Base-by-base conservation (phyloP, 2,888 invertebrate genomes). In the Cremastinae sp. region DNA sequence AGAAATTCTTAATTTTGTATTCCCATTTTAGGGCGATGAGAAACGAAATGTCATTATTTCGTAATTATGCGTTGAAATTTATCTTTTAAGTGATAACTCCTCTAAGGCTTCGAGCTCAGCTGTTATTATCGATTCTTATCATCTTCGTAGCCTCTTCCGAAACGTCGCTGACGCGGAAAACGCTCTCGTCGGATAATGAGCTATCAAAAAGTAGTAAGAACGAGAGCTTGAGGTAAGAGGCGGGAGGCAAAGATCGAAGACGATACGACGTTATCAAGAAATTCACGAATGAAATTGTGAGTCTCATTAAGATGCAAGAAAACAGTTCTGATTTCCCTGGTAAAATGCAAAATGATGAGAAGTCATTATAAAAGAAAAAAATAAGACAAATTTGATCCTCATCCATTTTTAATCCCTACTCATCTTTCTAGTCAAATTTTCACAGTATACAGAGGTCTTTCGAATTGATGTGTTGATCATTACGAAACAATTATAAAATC, bases 101-200 rank as follows among this genome's bases (percentile, higher is more conserved):
- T 16, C 45, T 3, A 59, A 41, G 38, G 22, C 22, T 22, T 59
- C 14, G 20, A 58, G 22, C 20, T n/a, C 43, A 12, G 43, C 14
- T 41, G 43, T 59, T 59, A 20, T 41, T 10, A 51, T 64, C 51
- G 51, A 28, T 20, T 22, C 22, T 16, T 20, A 28, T 53, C 53
- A 14, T 61, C 58, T n/a, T n/a, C n/a, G 9, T 34, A 38, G 34
- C 45, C 28, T 43, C 20, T 45, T 56, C 18, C 16, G 49, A 62
- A 47, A 47, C 36, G 38, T 28, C 18, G 36, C 58, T 41, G 38
- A 22, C 20, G 47, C 49, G 43, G 41, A 49, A 56, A 20, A 68
- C 20, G 18, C 59, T 59, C 65, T 62, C 61, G 45, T 12, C 71
- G 47, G 56, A 62, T 78, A 78, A 78, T 69, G 78, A 76, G 73